Conservation (phyloP, 2,113 vertebrate species). For the Cryptomyrus ogoouensis region DNA sequence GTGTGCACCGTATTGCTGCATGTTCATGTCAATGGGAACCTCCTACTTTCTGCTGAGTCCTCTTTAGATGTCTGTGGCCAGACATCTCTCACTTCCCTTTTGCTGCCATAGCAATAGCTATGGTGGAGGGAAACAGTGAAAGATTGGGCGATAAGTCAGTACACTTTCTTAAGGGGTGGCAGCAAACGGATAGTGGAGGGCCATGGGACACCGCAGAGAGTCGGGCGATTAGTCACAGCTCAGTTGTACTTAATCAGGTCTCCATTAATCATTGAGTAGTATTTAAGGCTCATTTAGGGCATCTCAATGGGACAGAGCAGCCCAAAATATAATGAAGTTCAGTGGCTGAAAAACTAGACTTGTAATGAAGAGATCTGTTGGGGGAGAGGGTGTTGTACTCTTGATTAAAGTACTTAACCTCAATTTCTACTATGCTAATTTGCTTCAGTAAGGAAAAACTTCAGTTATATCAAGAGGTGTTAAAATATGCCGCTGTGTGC, state of each 20-base stretch:
- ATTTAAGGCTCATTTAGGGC: neutral
- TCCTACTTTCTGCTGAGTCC: neutral
- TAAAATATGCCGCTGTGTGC: neutral
- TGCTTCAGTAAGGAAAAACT: neutral
- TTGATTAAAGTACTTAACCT: slow-evolving; percentile 3
- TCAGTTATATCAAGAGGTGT: neutral
- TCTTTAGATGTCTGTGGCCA: neutral
- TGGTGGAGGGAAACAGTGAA: neutral
- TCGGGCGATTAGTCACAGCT: neutral
- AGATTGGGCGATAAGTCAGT: neutral
- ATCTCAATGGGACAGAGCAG: neutral
- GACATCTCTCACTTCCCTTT: slow-evolving; percentile 3
- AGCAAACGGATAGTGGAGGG: too few relatives aligned
- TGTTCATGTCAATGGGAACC: neutral
- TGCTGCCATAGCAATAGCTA: neutral
- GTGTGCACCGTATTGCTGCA: neutral
- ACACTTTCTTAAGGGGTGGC: neutral
- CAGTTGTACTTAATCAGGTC: neutral
- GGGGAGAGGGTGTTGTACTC: neutral
- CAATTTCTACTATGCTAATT: neutral
- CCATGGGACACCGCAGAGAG: neutral
- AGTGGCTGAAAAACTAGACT: neutral
- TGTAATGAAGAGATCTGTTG: neutral
- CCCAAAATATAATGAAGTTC: neutral
- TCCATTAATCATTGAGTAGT: neutral